Percentiles rank a stretch among this genome's conserved stretches.
Conservation (phyloP, 2,113 vertebrate species). For the Cariama cristata region DNA sequence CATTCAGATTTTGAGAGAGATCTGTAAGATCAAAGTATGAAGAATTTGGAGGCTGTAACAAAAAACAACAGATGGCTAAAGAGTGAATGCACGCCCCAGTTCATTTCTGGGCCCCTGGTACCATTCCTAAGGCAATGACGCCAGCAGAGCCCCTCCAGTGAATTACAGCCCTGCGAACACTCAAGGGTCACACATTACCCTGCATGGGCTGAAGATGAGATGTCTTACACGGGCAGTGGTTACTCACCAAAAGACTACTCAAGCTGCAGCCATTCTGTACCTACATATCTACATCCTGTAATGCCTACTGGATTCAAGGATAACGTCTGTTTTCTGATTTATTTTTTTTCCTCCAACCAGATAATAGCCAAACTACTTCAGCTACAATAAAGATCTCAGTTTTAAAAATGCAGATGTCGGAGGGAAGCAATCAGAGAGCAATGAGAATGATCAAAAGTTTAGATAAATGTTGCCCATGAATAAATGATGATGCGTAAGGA, state of each 20-base stretch:
- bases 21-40: not conserved
- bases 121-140: not conserved
- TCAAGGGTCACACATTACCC: not conserved
- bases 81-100: constrained; percentile 37
- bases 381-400: not conserved
- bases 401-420: not conserved
- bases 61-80: constrained; percentile 40
- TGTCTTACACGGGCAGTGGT: not conserved
- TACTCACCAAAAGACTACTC: not conserved
- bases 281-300: not conserved
- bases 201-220: not conserved
- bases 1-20: not conserved
- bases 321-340: not conserved
- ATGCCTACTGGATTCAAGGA: not conserved
- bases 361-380: not conserved
- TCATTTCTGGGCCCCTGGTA: constrained; percentile 11
- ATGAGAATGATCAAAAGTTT: not conserved
- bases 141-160: not conserved
- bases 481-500: not conserved
- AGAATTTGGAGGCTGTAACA: not conserved
- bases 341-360: not conserved
- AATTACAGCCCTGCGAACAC: not conserved
- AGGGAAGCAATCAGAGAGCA: not conserved
- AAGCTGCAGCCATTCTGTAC: not conserved
- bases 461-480: not conserved